These are phyloP conservation scores for Amblyopsis rosae DNA, from an alignment of 2,113 vertebrate genomes.

Conservation along the genomic window DNA sequence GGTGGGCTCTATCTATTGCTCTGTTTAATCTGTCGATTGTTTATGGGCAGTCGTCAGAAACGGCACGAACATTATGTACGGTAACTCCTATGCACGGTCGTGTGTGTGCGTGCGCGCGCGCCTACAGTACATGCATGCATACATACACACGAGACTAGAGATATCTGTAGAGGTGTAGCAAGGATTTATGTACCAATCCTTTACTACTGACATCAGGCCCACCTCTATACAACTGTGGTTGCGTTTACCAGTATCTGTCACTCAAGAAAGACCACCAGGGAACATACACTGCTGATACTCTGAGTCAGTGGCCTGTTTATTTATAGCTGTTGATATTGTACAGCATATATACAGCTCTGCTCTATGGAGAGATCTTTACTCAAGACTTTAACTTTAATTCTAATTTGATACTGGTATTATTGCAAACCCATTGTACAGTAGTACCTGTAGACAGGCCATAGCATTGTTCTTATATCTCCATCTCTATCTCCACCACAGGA, in stretches of 20 bases:
- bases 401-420: neutral
- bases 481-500: conserved; percentile 70
- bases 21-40: neutral
- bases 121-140: too few relatives aligned
- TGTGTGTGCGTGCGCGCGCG: conserved; percentile 31
- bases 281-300: conserved; percentile 60
- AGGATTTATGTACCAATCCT: neutral
- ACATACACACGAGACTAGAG: too few relatives aligned
- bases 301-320: conserved; percentile 69
- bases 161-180: conserved; percentile 3
- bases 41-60: conserved; percentile 27
- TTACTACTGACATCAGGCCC: conserved; percentile 39
- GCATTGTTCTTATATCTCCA: conserved; percentile 36
- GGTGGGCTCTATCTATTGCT: neutral
- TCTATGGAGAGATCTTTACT: neutral
- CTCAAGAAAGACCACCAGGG: conserved; percentile 37
- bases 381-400: conserved; percentile 2
- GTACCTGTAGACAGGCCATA: conserved; percentile 28
- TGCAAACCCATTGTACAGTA: conserved; percentile 5
- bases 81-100: conserved; percentile 17
- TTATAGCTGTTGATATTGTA: conserved; percentile 66
- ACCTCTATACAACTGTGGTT: conserved; percentile 35
- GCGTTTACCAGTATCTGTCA: conserved; percentile 45
- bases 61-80: conserved; percentile 62
- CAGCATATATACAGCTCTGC: conserved; percentile 45